Evolutionary conservation across 2,888 invertebrate species (phyloP), one percentile per base, ranked within the genome.

Genomic region (Eupithecia insigniata): DNA sequence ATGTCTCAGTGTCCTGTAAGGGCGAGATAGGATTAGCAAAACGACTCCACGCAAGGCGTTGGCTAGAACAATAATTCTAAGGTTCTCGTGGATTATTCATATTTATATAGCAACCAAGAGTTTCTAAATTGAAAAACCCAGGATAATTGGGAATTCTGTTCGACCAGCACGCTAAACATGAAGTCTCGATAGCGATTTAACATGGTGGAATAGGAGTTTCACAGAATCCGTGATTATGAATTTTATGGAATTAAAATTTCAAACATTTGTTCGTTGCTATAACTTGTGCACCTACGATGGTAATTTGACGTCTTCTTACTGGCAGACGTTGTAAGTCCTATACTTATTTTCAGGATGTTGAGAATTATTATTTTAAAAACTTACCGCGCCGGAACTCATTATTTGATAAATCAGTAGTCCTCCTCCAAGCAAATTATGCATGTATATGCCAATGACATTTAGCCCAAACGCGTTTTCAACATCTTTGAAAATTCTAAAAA

Each of bases 341-440:
- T 46, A 10, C n/a, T 1, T 10, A 46, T 46, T n/a, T n/a, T n/a
- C 0, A 46, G 46, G 46, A n/a, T 46, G 8, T n/a, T 46, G 0
- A 46, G n/a, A n/a, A n/a, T n/a, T 5, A n/a, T 51, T 12, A 1
- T 51, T 51, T 12, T 12, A 36, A 14, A 62, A 22, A 76, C 80
- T 81, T 76, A 88, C 79, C 64, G 64, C 66, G 28, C 76, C 87
- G 68, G 84, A 83, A 69, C 79, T 78, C 82, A 85, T 84, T 26
- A 87, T 68, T 71, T 85, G 83, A 72, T 85, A 88, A 5, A 88
- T 73, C 2, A 87, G 71, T 16, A 88, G 70, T 43, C 87, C 85
- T 32, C 87, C 88, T 12, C 82, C 82, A 26, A 87, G 16, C 22
- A 87, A 79, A 71, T 88, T 88, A 46, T 86, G 84, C 14, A 83